Evolutionary conservation across 2,113 vertebrate species (phyloP).

Genomic region (Lipophrys pholis): DNA sequence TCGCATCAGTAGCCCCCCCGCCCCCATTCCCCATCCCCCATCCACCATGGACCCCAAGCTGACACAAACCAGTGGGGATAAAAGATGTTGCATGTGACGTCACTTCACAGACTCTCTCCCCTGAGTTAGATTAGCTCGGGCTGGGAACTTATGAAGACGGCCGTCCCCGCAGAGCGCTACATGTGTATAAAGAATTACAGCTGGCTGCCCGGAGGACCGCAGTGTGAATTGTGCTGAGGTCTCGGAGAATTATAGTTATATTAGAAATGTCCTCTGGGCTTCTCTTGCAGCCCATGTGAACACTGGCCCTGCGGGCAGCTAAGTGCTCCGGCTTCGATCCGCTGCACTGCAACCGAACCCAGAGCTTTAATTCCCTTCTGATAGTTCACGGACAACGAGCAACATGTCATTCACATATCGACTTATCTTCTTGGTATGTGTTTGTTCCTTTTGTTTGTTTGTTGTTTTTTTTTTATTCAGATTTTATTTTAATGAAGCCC

Average conservation of each 20-base stretch:
- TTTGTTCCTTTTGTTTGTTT: not conserved
- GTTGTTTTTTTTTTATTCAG: not conserved
- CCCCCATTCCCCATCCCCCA: no score
- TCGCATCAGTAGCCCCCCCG: slow-evolving; percentile 35
- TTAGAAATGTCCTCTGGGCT: slow-evolving; percentile 56
- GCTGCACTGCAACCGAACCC: slow-evolving; percentile 15
- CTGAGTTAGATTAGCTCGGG: not conserved
- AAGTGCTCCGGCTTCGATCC: slow-evolving; percentile 1
- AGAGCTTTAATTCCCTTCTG: slow-evolving; percentile 8
- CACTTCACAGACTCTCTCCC: slow-evolving; percentile 33
- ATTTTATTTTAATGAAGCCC: not conserved
- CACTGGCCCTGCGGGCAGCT: slow-evolving; percentile 29
- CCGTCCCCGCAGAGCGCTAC: slow-evolving; percentile 12
- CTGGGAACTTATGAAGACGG: slow-evolving; percentile 17
- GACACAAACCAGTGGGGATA: slow-evolving; percentile 4
- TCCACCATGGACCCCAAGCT: no score
- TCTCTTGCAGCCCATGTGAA: slow-evolving; percentile 30
- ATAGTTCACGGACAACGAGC: slow-evolving; percentile 9
- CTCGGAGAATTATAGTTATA: slow-evolving; percentile 49
- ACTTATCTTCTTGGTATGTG: slow-evolving; percentile 10
- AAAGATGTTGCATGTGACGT: slow-evolving; percentile 45
- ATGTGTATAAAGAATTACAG: slow-evolving; percentile 45
- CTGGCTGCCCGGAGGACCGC: slow-evolving; percentile 29
- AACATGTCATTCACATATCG: slow-evolving; percentile 30
- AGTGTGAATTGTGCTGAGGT: slow-evolving; percentile 51